phyloP scores from a whole-genome alignment of 2,797 vertebrate species.

The Calcarius lapponicus region DNA sequence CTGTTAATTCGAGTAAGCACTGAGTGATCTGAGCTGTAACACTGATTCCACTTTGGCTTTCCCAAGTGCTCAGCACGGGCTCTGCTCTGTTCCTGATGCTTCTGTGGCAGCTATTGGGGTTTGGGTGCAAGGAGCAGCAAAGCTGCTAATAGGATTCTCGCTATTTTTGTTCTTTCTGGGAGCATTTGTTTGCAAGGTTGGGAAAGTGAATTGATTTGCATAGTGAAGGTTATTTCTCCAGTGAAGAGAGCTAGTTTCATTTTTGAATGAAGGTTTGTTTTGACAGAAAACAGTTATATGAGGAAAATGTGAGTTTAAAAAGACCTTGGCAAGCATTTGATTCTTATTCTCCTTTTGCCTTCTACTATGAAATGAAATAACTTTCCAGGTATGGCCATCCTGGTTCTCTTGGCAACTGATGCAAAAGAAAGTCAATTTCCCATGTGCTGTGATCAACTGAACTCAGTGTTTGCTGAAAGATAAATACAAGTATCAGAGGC shows the following conservation, averaged over 20 bases:
- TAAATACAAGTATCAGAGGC: not conserved
- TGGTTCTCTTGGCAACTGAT: not conserved
- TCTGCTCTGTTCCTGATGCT: not conserved
- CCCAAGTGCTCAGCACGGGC: not conserved
- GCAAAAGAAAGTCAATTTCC: not conserved
- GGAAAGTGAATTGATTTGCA: constrained; percentile 21
- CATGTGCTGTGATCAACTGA: not conserved
- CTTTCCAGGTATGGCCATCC: not conserved
- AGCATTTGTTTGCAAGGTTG: constrained; percentile 14
- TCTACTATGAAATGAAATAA: not conserved
- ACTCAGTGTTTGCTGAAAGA: not conserved
- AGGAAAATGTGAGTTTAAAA: constrained; percentile 38
- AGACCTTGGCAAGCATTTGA: not conserved
- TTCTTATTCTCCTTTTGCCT: not conserved
- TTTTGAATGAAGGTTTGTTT: constrained; percentile 33
- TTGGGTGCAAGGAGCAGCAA: not conserved
- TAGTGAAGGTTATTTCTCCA: constrained; percentile 29
- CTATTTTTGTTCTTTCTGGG: not conserved
- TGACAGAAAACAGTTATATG: constrained; percentile 21
- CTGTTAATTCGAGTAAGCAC: not conserved
- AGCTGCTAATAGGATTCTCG: not conserved
- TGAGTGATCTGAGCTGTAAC: not conserved
- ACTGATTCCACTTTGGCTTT: not conserved
- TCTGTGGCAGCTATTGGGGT: not conserved
- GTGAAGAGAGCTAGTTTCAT: not conserved